Evolutionary conservation across 2,888 invertebrate genomes (phyloP), one percentile per base, ranked within the genome.

Genomic region (Onchidella celtica): DNA sequence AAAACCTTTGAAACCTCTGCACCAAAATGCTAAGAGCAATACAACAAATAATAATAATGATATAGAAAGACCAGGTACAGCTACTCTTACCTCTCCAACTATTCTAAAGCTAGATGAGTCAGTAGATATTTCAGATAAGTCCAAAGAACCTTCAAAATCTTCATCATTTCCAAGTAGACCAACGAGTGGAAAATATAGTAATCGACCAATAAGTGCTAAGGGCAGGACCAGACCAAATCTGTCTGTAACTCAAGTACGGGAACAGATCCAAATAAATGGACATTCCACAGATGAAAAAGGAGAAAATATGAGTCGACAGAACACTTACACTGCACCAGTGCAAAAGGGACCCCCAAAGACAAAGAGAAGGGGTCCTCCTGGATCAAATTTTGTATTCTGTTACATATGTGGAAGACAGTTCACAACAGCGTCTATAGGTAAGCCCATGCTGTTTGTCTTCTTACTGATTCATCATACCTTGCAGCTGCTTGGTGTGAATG

Each of bases 341-440:
- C 83, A 85, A 69, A 83, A 77, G 34, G 86, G 88, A 57, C 80
- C 82, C 1, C 72, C 72, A 1, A 72, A 72, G 34, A 32, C 38
- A 32, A 72, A 76, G 29, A 21, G n/a, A n/a, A 65, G 72, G 73
- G 84, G 77, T n/a, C 83, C 79, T n/a, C 81, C 76, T 75, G 87
- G 91, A 3, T 91, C 93, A 27, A 92, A 91, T 34, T 92, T 93
- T 81, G 93, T 93, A 4, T 91, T 94, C 82, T 96, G 96, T 89
- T 95, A 95, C 90, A 95, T 95, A 86, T 96, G 96, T 88, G 95
- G 95, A 2, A 93, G 95, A 74, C 95, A 95, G 89, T 96, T 95
- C 88, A 95, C 95, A 55, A 94, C 94, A 1, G 94, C 94, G 86
- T 95, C 95, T 69, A 94, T 96, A 63, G 93, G 93, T 81, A 61